phyloP scores from a whole-genome alignment of 2,113 vertebrate species.

The Talpa occidentalis region DNA sequence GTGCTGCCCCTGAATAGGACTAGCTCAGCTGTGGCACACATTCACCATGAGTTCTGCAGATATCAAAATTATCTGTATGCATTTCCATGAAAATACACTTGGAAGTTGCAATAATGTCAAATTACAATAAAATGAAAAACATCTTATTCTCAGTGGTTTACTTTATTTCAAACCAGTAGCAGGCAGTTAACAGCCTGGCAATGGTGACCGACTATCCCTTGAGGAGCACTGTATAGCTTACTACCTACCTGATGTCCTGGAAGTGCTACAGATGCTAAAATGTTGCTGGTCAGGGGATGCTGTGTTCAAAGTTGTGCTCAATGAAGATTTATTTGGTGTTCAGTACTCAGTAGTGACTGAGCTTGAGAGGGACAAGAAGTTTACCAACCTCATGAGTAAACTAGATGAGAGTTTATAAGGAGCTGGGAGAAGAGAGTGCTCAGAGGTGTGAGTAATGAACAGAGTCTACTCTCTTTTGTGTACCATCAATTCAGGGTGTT shows the following conservation, averaged over 20 bases:
- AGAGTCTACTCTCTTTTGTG: not conserved
- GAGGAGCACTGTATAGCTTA: not conserved
- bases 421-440: not conserved
- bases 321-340: not conserved
- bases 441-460: not conserved
- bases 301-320: not conserved
- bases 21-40: not conserved
- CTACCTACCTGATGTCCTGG: not conserved
- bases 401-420: not conserved
- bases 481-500: not conserved
- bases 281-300: not conserved
- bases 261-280: not conserved
- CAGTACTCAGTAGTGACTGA: not conserved
- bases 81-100: not conserved
- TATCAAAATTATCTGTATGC: not conserved
- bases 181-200: not conserved
- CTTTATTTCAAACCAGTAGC: not conserved
- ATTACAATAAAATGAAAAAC: not conserved
- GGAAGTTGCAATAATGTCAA: not conserved
- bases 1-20: fast-evolving
- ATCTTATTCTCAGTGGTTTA: not conserved
- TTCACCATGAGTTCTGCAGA: not conserved
- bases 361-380: not conserved
- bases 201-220: not conserved
- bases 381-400: not conserved